phyloP scores from a whole-genome alignment of 2,797 vertebrate genomes.

The Danio kyathit region DNA sequence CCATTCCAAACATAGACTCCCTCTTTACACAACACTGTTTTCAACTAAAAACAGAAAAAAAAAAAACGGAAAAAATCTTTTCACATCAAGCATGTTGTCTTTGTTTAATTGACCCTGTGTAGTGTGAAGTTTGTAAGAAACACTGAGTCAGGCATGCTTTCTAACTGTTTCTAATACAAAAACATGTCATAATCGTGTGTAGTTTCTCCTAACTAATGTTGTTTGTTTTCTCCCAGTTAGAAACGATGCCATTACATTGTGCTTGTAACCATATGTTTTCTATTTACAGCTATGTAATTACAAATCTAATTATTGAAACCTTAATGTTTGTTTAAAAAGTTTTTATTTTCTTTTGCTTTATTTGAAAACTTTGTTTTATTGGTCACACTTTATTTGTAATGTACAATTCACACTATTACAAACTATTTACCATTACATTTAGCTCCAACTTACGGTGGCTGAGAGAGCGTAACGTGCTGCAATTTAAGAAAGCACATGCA shows the following conservation, averaged over 20 bases:
- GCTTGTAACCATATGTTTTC: not conserved
- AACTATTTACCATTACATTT: too few relatives aligned
- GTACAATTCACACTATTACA: too few relatives aligned
- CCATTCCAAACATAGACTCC: not conserved
- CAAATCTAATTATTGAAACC: not conserved
- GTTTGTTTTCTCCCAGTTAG: not conserved
- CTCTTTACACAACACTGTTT: too few relatives aligned
- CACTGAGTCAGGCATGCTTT: not conserved
- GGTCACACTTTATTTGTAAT: too few relatives aligned
- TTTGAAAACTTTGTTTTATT: too few relatives aligned
- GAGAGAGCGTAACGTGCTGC: too few relatives aligned
- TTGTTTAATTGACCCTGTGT: not conserved
- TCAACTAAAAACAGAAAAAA: too few relatives aligned
- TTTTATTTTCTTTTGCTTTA: not conserved
- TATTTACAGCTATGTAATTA: not conserved
- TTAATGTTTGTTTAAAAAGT: not conserved
- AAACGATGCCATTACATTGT: not conserved
- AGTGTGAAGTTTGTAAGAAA: not conserved
- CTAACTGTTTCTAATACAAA: not conserved
- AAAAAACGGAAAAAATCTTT: constrained; percentile 1
- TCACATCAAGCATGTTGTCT: not conserved
- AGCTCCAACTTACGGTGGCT: too few relatives aligned
- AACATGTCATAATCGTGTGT: not conserved
- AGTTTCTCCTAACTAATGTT: not conserved
- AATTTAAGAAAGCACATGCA: too few relatives aligned